A percentile compares a stretch with the other conserved stretches of the same genome.
Evolutionary conservation across 2,797 vertebrate genomes (phyloP).

Genomic region (Poeciliopsis gracilis): DNA sequence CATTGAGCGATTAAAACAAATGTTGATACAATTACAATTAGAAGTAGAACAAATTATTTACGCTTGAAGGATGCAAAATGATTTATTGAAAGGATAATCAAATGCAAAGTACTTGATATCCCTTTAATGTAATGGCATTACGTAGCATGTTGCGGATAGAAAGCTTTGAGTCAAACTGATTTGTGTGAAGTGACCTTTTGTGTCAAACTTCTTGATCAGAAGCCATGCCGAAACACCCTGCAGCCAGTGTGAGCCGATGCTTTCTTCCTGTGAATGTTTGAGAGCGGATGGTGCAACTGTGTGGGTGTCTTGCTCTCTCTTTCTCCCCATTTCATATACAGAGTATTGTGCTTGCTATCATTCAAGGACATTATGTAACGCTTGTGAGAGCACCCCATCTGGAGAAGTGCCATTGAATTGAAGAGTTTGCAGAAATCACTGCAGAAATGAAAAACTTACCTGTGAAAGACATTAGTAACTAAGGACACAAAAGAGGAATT

Average conservation of each 20-base stretch:
- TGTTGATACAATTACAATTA: conserved; percentile 25
- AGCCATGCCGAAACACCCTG: conserved; percentile 47
- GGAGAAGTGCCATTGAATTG: conserved; percentile 72
- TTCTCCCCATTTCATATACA: conserved; percentile 56
- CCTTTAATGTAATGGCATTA: conserved; percentile 12
- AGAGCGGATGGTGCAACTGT: conserved; percentile 56
- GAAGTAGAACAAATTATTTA: conserved; percentile 41
- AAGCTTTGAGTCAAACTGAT: conserved; percentile 22
- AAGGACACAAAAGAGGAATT: conserved; percentile 32
- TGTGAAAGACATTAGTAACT: conserved; percentile 50
- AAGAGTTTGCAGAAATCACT: conserved; percentile 58
- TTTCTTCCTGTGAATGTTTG: conserved; percentile 53
- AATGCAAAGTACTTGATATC: conserved; percentile 1
- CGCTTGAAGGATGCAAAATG: conserved; percentile 7
- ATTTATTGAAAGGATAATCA: conserved; percentile 1
- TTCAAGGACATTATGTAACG: conserved; percentile 78
- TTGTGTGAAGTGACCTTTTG: conserved; percentile 28
- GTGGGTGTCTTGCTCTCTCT: conserved; percentile 63
- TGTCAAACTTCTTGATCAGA: conserved; percentile 32
- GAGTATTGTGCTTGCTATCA: conserved; percentile 56
- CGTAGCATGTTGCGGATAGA: conserved; percentile 9
- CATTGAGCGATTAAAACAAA: conserved; percentile 31
- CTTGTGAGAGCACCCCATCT: conserved; percentile 71
- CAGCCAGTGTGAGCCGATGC: conserved; percentile 38
- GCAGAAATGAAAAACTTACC: conserved; percentile 49